These are phyloP conservation scores for Paraescarpia echinospica DNA, from an alignment of 1,140 invertebrate species.

Conservation along the genomic window DNA sequence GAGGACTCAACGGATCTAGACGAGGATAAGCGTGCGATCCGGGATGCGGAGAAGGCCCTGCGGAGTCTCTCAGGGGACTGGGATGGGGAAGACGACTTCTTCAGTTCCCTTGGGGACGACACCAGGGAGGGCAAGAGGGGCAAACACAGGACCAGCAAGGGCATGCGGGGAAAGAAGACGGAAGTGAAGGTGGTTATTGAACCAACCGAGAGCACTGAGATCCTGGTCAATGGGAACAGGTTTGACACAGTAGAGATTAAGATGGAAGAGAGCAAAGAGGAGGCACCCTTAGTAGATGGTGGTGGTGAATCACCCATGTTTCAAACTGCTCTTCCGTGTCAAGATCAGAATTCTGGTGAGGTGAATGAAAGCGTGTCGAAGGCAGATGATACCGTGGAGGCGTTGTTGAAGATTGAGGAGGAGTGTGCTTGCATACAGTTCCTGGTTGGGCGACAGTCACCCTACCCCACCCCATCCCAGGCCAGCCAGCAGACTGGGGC, in stretches of 20 bases:
- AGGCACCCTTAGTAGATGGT: not conserved
- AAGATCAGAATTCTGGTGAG: not conserved
- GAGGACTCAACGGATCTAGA: conserved; percentile 51
- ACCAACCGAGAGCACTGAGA: conserved; percentile 11
- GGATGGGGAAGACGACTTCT: conserved; percentile 28
- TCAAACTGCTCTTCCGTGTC: not conserved
- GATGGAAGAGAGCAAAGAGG: not conserved
- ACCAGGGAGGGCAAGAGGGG: conserved; percentile 67
- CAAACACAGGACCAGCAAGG: conserved; percentile 8
- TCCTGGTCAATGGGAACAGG: conserved; percentile 10
- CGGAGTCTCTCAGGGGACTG: conserved; percentile 73
- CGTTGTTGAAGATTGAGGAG: conserved; percentile 62
- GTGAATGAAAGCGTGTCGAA: not conserved
- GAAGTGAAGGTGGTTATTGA: not conserved
- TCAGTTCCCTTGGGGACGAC: conserved; percentile 60
- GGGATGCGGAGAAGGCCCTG: conserved; percentile 81
- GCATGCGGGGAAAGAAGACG: not conserved
- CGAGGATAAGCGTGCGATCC: conserved; percentile 76
- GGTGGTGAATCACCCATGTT: not conserved
- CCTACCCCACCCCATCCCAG: not conserved
- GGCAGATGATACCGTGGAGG: conserved; percentile 56
- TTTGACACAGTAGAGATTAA: not conserved
- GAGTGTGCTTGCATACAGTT: conserved; percentile 58
- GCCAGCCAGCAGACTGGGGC: conserved; percentile 5
- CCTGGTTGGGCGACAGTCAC: not conserved